Conservation (phyloP, 1,140 invertebrate species). For the Orchesella cincta region DNA sequence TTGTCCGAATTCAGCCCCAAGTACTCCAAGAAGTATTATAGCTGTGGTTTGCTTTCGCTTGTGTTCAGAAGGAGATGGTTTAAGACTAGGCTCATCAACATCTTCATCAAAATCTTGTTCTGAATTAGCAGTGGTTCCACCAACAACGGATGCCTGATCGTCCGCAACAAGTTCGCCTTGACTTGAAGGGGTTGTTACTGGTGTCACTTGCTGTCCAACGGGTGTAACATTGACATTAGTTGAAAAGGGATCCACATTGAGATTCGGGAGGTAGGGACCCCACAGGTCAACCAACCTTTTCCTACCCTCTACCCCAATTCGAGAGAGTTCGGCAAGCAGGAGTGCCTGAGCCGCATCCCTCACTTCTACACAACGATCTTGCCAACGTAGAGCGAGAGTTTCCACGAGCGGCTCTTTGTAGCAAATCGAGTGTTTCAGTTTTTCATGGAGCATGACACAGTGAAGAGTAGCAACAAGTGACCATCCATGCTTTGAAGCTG, state of each 20-base stretch:
- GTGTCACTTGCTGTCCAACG: conserved; percentile 23
- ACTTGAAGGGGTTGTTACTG: conserved; percentile 39
- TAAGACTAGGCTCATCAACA: conserved; percentile 64
- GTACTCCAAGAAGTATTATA: conserved; percentile 92
- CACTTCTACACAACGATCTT: conserved; percentile 96
- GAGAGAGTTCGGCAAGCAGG: conserved; percentile 85
- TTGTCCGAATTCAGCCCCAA: conserved; percentile 97
- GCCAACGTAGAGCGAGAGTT: conserved; percentile 95
- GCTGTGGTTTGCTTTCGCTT: conserved; percentile 90
- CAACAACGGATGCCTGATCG: conserved; percentile 32
- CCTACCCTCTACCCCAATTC: conserved; percentile 88
- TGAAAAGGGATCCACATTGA: conserved; percentile 54
- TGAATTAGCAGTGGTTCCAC: neutral
- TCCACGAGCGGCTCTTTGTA: conserved; percentile 94
- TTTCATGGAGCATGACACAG: conserved; percentile 92
- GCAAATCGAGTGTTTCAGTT: conserved; percentile 69
- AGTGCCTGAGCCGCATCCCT: conserved; percentile 95
- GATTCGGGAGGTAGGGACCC: conserved; percentile 89
- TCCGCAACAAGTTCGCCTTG: conserved; percentile 31
- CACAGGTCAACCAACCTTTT: conserved; percentile 91
- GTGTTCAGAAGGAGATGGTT: conserved; percentile 82
- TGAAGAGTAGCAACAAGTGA: conserved; percentile 91
- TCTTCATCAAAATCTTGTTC: conserved; percentile 49
- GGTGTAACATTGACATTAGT: conserved; percentile 2
- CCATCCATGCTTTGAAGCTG: conserved; percentile 95